Percentiles rank a stretch among this genome's conserved stretches.
These are phyloP conservation scores for Pterobdella sp. DNA, from an alignment of 2,888 invertebrate genomes.

Conservation along the genomic window DNA sequence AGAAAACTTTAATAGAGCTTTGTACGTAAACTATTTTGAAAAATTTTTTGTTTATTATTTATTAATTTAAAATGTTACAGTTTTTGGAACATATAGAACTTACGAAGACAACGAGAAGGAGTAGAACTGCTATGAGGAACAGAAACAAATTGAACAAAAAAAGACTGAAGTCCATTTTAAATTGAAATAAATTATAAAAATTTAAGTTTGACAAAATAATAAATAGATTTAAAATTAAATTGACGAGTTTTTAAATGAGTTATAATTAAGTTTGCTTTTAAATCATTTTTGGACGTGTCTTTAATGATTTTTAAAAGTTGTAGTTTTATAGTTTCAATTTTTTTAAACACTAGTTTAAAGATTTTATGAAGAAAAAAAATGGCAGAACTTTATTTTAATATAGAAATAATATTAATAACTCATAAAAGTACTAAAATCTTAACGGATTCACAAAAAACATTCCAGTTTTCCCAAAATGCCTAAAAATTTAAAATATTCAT, in stretches of 20 bases:
- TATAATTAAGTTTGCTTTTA: not conserved
- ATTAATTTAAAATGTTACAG: not conserved
- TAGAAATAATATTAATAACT: no score
- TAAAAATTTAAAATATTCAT: no score
- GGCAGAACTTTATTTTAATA: no score
- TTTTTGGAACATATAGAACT: not conserved
- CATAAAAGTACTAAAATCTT: no score
- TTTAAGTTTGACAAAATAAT: not conserved
- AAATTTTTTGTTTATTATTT: not conserved
- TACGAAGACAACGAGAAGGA: not conserved
- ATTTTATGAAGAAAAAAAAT: no score
- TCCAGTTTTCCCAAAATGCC: no score
- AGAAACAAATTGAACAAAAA: not conserved
- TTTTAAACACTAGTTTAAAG: no score
- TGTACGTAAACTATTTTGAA: not conserved
- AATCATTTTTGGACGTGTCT: not conserved
- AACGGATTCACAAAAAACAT: no score
- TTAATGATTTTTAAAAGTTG: no score
- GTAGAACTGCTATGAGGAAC: not conserved
- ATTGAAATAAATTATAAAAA: not conserved
- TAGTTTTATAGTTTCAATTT: no score
- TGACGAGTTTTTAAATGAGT: not conserved
- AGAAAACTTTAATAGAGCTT: not conserved
- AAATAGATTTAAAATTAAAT: not conserved
- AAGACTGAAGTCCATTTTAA: not conserved